Conservation (phyloP, 2,888 invertebrate species). For the Cyclophora punctaria region DNA sequence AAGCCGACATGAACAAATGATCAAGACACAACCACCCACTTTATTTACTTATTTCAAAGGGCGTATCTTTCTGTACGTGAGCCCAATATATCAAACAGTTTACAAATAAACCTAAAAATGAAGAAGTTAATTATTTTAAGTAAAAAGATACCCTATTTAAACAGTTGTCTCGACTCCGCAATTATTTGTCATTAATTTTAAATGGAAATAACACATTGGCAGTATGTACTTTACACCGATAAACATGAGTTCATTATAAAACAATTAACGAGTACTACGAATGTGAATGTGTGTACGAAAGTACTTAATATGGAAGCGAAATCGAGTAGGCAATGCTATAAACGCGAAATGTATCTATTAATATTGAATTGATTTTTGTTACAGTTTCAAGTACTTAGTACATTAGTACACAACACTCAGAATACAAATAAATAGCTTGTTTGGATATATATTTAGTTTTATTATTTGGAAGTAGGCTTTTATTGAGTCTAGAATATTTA, state of each 20-base stretch:
- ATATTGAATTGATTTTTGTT: too few species aligned
- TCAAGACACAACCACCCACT: too few species aligned
- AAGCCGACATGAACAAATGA: too few species aligned
- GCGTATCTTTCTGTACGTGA: not conserved
- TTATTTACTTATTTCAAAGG: too few species aligned
- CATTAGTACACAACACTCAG: too few species aligned
- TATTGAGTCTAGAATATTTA: too few species aligned
- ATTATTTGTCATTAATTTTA: conserved; percentile 11
- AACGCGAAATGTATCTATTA: too few species aligned
- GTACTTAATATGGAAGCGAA: conserved; percentile 2
- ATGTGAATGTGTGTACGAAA: conserved; percentile 7
- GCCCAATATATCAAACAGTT: conserved; percentile 2
- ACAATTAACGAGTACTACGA: conserved; percentile 16
- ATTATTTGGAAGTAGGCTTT: too few species aligned
- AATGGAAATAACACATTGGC: conserved; percentile 22
- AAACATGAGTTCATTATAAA: conserved; percentile 24
- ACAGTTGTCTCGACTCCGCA: conserved; percentile 3
- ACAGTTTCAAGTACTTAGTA: too few species aligned
- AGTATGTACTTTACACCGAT: conserved; percentile 25
- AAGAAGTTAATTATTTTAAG: conserved; percentile 2
- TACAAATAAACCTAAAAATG: not conserved
- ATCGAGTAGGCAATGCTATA: not conserved
- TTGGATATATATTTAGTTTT: too few species aligned
- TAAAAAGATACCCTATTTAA: conserved; percentile 1
- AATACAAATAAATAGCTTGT: too few species aligned